Evolutionary conservation across 2,113 vertebrate species (phyloP).

Genomic region (Ophthalmolycus amberensis): DNA sequence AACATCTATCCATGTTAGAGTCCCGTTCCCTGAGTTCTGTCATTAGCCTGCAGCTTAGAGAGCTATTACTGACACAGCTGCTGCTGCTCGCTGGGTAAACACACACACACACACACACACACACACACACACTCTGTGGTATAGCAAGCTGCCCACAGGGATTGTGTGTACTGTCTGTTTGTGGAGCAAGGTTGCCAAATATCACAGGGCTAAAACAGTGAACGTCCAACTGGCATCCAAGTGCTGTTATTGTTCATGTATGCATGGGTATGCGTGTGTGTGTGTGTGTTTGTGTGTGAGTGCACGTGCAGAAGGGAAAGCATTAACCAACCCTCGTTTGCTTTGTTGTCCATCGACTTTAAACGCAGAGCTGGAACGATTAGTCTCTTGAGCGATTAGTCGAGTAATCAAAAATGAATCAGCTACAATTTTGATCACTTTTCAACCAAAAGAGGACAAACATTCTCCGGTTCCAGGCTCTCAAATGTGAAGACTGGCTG

Average conservation of each 20-base stretch:
- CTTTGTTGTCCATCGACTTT: slow-evolving; percentile 2
- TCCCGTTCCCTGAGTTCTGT: slow-evolving; percentile 77
- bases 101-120: slow-evolving; percentile 45
- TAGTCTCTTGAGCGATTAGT: neutral
- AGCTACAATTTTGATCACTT: neutral
- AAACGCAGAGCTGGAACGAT: neutral
- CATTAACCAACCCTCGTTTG: slow-evolving; percentile 23
- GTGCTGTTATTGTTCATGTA: slow-evolving; percentile 37
- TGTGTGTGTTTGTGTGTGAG: slow-evolving; percentile 28
- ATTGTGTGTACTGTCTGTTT: slow-evolving; percentile 75
- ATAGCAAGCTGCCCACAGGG: slow-evolving; percentile 71
- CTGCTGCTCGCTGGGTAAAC: slow-evolving; percentile 75
- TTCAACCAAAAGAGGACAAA: neutral
- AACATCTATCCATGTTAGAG: slow-evolving; percentile 83
- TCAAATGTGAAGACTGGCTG: neutral
- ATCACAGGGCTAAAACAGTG: slow-evolving; percentile 68
- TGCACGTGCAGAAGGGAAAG: slow-evolving; percentile 20
- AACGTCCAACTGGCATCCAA: slow-evolving; percentile 72
- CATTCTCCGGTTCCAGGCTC: neutral
- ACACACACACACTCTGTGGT: slow-evolving; percentile 54
- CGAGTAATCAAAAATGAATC: neutral
- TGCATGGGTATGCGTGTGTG: slow-evolving; percentile 55
- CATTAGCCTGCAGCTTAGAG: slow-evolving; percentile 81
- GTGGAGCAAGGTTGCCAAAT: slow-evolving; percentile 75
- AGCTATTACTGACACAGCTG: slow-evolving; percentile 82